Evolutionary conservation across 2,888 invertebrate species (phyloP), one percentile per base, ranked within the genome.

Genomic region (Ectropis crepuscularia): DNA sequence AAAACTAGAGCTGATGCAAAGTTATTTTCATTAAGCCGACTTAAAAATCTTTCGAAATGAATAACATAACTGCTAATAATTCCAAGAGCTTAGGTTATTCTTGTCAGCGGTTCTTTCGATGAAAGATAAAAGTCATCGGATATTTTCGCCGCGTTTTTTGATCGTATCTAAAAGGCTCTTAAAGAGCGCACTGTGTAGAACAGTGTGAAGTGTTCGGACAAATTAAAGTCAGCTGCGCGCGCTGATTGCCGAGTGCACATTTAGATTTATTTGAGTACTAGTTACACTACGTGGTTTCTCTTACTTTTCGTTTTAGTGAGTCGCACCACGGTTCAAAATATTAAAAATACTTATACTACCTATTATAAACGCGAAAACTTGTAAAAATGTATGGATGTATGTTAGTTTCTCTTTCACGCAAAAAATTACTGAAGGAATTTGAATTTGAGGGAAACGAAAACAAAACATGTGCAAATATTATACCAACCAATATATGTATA

Each of bases 141-240:
- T 71, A 70, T 68, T 73, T 77, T 75, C 61, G 67, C 71, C 53
- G 69, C 71, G 69, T 72, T 72, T 73, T 69, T 63, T 51, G 73
- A 75, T 76, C 62, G 66, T 68, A 74, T 77, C 63, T 42, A 16
- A 9, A 64, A 43, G 64, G 63, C 70, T 77, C 73, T 78, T 73
- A 75, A 75, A 71, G 72, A 73, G 58, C 67, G 65, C 72, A 70
- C 69, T 73, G 72, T 76, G 58, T 57, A 69, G 70, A 67, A 76
- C 81, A 82, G 83, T 82, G 85, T 81, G 81, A 85, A 86, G 80
- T 80, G 83, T 79, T 82, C 83, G 79, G 83, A 85, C 83, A 87
- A 89, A 90, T 90, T 88, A 85, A 86, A 83, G 76, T 79, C 91
- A 90, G 89, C 90, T 91, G 90, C 79, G 75, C 62, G 63, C 74